phyloP scores from a whole-genome alignment of 2,113 vertebrate genomes.

The Tylochromis polylepis region DNA sequence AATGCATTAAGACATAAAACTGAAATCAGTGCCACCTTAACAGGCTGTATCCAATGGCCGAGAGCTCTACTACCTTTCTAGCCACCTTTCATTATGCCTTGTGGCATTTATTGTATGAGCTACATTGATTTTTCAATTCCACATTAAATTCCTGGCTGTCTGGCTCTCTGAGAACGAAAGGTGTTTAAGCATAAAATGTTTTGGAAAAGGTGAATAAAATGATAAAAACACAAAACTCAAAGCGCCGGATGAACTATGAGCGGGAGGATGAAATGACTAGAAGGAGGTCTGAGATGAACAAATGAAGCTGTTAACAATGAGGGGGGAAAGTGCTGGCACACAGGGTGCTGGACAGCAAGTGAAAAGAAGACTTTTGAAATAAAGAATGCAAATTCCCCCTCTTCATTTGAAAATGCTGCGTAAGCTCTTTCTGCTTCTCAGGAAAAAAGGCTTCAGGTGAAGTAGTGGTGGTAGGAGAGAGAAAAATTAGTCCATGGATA shows the following conservation, averaged over 20 bases:
- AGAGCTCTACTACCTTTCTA: background rate
- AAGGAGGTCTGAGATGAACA: background rate
- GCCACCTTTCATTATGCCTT: background rate
- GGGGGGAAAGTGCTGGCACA: background rate
- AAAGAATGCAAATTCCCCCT: constrained; percentile 28
- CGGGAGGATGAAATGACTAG: background rate
- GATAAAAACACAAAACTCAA: background rate
- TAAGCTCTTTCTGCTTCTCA: constrained; percentile 16
- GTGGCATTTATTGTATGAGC: background rate
- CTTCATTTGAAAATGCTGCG: constrained; percentile 17
- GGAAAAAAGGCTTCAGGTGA: constrained; percentile 9
- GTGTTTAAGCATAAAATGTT: background rate
- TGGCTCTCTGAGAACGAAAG: background rate
- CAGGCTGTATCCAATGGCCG: background rate
- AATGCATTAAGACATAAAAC: background rate
- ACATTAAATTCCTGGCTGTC: background rate
- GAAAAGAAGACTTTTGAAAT: background rate
- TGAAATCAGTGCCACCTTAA: background rate
- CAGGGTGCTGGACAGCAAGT: background rate
- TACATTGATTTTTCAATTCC: background rate
- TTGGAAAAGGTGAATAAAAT: background rate
- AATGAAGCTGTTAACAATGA: background rate
- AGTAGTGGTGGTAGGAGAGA: background rate
- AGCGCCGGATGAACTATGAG: background rate
- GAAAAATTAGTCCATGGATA: constrained; percentile 16